Conservation (phyloP, 2,113 vertebrate genomes). For the Madoqua kirkii region DNA sequence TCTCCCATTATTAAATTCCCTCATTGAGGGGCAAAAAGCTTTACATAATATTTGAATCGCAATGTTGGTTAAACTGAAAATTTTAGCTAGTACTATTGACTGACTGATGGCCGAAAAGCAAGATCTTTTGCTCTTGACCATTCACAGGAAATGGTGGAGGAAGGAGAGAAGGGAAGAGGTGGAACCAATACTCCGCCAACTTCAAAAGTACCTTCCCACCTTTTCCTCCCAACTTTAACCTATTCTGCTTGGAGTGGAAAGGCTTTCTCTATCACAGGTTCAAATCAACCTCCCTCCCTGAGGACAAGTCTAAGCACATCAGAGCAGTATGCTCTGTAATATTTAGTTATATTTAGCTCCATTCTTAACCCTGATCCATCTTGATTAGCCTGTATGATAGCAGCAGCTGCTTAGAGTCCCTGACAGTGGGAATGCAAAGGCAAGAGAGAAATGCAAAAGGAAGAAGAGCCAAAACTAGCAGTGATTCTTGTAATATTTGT, state of each 20-base stretch:
- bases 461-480: neutral
- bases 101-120: neutral
- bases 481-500: neutral
- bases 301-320: neutral
- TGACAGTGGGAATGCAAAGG: constrained; percentile 18
- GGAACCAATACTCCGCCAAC: neutral
- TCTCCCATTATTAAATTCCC: neutral
- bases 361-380: constrained; percentile 18
- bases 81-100: neutral
- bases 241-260: neutral
- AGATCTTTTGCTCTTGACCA: neutral
- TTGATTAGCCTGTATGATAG: neutral
- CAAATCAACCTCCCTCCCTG: neutral
- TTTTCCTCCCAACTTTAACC: neutral
- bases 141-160: neutral
- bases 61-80: neutral
- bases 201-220: neutral
- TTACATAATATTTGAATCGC: neutral
- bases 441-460: neutral
- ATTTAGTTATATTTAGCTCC: constrained; percentile 1
- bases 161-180: neutral
- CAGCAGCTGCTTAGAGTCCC: neutral
- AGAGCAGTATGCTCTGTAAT: neutral
- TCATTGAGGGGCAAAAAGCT: neutral
- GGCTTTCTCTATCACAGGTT: neutral